Evolutionary conservation across 1,140 invertebrate species (phyloP), one percentile per base, ranked within the genome.

Genomic region (Halictus rubicundus): DNA sequence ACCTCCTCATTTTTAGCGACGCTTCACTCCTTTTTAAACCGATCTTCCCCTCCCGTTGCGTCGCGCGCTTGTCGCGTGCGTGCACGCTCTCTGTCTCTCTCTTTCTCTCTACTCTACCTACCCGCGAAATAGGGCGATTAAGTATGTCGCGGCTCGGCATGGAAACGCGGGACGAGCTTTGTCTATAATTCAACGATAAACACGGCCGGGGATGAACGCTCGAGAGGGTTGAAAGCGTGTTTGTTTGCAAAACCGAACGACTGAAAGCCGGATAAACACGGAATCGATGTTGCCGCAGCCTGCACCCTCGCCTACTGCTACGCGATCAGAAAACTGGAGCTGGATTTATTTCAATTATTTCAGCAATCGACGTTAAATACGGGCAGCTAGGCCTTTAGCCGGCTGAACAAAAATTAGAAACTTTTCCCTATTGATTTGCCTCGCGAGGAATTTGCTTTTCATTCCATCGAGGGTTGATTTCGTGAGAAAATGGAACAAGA

Each of bases 121-220:
- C 32, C 32, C 70, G 42, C 63, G 66, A 83, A 86, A 83, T 86
- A 69, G 81, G 70, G 65, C 77, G 73, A 87, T 81, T 81, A 78
- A 80, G 73, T 77, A 60, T 76, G 70, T 80, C 78, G 78, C 64
- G 39, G 37, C 60, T 21, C 52, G 60, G 76, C 32, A 76, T 54
- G 54, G 27, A 54, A 54, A 65, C 46, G 57, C 59, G 73, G 64
- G 72, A 78, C 76, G 49, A 72, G 68, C 76, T 64, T 71, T 78
- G 76, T 78, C 37, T 65, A 78, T 74, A 68, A 75, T 80, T 80
- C 76, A 78, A 16, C 76, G 76, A 78, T 78, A 78, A 78, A 78
- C 76, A 78, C 59, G 46, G 23, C 23, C 32, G 23, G 32, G 68
- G 60, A 80, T 52, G 46, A 63, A 37, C 57, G 68, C 37, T 39